Evolutionary conservation across 2,797 vertebrate species (phyloP).

Genomic region (Valencia hispanica): DNA sequence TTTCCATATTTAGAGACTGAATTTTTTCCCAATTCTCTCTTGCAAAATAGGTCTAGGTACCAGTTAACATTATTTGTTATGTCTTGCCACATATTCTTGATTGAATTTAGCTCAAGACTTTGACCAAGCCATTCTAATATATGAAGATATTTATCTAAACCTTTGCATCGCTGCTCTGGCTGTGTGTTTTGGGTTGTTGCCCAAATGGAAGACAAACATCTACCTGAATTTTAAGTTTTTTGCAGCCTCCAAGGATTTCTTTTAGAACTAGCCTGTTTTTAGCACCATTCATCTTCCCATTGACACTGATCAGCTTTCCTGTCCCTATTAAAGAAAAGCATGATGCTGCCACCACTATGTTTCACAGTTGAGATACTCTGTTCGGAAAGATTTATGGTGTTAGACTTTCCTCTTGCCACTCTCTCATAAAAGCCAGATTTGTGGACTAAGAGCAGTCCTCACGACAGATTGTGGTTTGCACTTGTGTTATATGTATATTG

Average conservation of each 20-base stretch:
- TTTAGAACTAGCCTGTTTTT: background rate
- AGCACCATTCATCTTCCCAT: background rate
- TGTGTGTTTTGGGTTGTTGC: no score
- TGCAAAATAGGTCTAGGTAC: background rate
- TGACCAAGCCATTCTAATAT: background rate
- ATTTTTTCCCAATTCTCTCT: background rate
- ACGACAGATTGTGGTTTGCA: background rate
- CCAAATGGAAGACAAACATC: no score
- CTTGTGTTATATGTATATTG: no score
- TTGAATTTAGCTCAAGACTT: background rate
- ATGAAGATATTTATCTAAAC: background rate
- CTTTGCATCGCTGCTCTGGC: background rate
- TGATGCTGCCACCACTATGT: no score
- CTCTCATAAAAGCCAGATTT: background rate
- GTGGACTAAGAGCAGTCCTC: background rate
- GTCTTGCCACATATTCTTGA: background rate
- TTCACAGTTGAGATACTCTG: no score
- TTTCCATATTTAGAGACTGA: background rate
- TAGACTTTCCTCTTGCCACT: background rate
- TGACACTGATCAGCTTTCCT: background rate
- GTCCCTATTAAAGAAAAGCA: no score
- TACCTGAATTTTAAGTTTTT: no score
- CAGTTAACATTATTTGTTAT: background rate
- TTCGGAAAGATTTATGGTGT: background rate
- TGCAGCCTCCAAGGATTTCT: no score